A percentile compares a stretch with the other conserved stretches of the same genome.
Evolutionary conservation across 37 sponge, comb jelly and placozoan species (phyloP).

Genomic region (Cliona cf. orientalis): DNA sequence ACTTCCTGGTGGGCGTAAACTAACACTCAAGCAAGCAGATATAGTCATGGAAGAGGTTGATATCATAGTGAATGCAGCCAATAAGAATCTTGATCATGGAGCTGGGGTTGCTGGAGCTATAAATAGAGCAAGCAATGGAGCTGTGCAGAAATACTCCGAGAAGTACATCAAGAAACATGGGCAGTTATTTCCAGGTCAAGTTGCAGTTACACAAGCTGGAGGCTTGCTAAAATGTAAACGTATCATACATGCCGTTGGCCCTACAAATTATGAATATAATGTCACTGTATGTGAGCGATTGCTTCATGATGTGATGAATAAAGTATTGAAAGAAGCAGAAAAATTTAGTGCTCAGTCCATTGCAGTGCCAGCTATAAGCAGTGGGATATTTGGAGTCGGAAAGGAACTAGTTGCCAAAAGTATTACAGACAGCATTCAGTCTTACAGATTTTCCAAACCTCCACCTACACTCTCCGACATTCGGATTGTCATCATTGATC

Average conservation of each 20-base stretch:
- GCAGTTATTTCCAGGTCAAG: constrained; percentile 51
- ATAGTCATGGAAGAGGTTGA: constrained; percentile 58
- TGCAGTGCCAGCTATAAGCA: constrained; percentile 74
- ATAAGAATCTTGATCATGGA: constrained; percentile 49
- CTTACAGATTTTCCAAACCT: constrained; percentile 19
- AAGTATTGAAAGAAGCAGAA: constrained; percentile 27
- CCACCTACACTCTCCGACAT: constrained; percentile 54
- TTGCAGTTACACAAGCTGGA: constrained; percentile 53
- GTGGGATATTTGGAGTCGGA: constrained; percentile 72
- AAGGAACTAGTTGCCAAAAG: constrained; percentile 31
- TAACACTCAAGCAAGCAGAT: constrained; percentile 66
- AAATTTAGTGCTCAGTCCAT: constrained; percentile 45
- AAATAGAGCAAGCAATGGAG: constrained; percentile 43
- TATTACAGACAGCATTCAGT: constrained; percentile 35
- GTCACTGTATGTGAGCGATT: constrained; percentile 24
- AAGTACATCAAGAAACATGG: constrained; percentile 2
- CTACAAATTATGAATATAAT: not conserved
- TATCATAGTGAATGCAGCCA: constrained; percentile 82
- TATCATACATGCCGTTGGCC: constrained; percentile 81
- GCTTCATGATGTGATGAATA: constrained; percentile 27
- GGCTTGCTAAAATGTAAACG: constrained; percentile 53
- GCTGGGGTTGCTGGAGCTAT: constrained; percentile 80
- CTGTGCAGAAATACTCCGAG: constrained; percentile 40
- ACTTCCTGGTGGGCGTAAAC: constrained; percentile 18
- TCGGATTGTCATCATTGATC: constrained; percentile 75